phyloP scores from a whole-genome alignment of 2,797 vertebrate species.

The Takifugu rubripes region DNA sequence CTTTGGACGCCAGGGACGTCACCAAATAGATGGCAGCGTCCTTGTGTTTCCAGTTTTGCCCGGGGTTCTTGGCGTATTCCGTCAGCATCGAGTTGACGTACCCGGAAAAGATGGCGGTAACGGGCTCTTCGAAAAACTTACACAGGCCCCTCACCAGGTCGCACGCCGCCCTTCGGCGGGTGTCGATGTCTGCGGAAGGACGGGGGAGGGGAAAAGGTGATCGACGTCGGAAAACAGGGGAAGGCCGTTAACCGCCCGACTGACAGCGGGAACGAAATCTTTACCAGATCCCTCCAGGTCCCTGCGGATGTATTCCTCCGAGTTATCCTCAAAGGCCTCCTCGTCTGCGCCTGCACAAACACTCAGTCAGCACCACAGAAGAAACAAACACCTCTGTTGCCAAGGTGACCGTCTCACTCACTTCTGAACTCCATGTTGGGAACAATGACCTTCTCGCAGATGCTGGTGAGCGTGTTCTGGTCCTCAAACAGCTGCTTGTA shows the following conservation, averaged over 20 bases:
- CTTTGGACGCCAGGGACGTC: slow-evolving; percentile 97
- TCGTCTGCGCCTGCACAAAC: slow-evolving; percentile 88
- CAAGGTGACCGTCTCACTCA: slow-evolving; percentile 34
- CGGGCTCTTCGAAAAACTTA: slow-evolving; percentile 96
- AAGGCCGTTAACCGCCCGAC: neutral
- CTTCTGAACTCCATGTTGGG: slow-evolving; percentile 99
- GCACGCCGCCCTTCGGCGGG: slow-evolving; percentile 93
- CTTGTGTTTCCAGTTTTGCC: slow-evolving; percentile 97
- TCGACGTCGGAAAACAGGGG: neutral
- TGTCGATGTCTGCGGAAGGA: slow-evolving; percentile 87
- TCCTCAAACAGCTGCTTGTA: slow-evolving; percentile 99
- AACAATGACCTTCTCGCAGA: slow-evolving; percentile 98
- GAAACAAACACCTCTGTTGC: neutral
- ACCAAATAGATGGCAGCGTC: slow-evolving; percentile 98
- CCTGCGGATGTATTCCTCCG: slow-evolving; percentile 96
- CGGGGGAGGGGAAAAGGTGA: neutral
- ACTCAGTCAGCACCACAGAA: neutral
- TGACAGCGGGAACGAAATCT: neutral
- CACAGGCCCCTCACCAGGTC: slow-evolving; percentile 95
- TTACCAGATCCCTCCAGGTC: slow-evolving; percentile 98
- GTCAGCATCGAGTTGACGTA: slow-evolving; percentile 96
- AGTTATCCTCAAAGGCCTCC: slow-evolving; percentile 99
- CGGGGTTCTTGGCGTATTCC: slow-evolving; percentile 92
- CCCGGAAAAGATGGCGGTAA: slow-evolving; percentile 97
- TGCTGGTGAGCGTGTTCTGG: slow-evolving; percentile 94